Evolutionary conservation across 1,140 invertebrate species (phyloP), one percentile per base, ranked within the genome.

Genomic region (Drosophila pallidifrons): DNA sequence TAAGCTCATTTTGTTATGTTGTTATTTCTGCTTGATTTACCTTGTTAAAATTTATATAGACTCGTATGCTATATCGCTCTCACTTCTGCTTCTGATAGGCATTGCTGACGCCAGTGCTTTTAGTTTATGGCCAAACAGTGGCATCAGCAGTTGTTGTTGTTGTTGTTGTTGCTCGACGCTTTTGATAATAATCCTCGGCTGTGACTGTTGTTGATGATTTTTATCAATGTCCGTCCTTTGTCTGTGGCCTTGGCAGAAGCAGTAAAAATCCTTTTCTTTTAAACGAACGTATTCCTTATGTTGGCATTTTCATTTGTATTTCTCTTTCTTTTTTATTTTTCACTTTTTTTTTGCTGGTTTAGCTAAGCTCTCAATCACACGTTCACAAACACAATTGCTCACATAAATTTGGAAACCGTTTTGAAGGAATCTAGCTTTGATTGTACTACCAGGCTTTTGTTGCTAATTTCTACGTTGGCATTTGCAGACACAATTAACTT

Each of bases 1-100:
- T 75, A 73, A 86, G 64, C 78, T 67, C 41, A 63, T 59, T 58
- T 65, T 60, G 46, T 71, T 51, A 58, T 58, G 47, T 64, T 70
- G 52, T 77, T 71, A 7, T 55, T 72, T 79, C 63, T 75, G 66
- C 76, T 70, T 54, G 64, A 88, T 71, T 83, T 88, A 88, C 85
- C 83, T 83, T 78, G 55, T 72, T 5, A 61, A 57, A 77, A 68
- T 57, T 41, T 46, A 54, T 63, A 32, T 61, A 11, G 32, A 41
- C 43, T 35, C 13, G 28, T 65, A 15, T 74, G 55, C 10, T 49
- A 49, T 51, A 55, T 61, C 20, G 16, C 28, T 46, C 49, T 41
- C 41, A 45, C 30, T 47, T 55, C 16, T 46, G 57, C 41, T 46
- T 2, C 32, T 68, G 65, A 55, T 69, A 49, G 65, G 16, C 63